Evolutionary conservation across 2,113 vertebrate genomes (phyloP), one percentile per base, ranked within the genome.

Genomic region (Cyprinodon brontotheroides): DNA sequence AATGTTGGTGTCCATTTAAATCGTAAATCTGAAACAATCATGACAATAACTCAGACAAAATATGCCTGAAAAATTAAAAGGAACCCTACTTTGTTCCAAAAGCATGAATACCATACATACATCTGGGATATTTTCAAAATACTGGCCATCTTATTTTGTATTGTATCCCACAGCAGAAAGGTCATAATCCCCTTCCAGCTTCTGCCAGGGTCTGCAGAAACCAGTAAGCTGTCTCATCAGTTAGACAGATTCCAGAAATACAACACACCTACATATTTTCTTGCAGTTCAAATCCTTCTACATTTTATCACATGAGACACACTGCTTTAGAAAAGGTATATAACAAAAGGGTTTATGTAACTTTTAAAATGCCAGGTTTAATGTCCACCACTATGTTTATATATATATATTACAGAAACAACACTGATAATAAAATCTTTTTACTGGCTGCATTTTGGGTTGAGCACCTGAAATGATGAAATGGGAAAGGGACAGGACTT

Each of bases 131-230:
- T 53, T 37, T 14, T 6, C 63, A 66, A 72, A 29, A 72, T 5
- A 0, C 22, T 29, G 65, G 3, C 66, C 29, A 10, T 73, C 57
- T 70, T 43, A 0, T 11, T 3, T 36, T n/a, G 10, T 4, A 66
- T 65, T 79, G 66, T 38, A n/a, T 61, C 62, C 39, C 13, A 53
- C 45, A 48, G 38, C 59, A 4, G 72, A 76, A 83, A 83, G 79
- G 85, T 87, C 73, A 68, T 75, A 74, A 87, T 73, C 53, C 29
- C 53, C 62, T 65, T 69, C 45, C 45, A 72, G 72, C 61, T 87
- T 76, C 39, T 81, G 81, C 70, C 38, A 7, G 61, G 64, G 84
- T 84, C 61, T 79, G 86, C 83, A 87, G 67, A 85, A 85, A 77
- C 65, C 61, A 75, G 75, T 63, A 11, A 61, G 72, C 71, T 47